Conservation (phyloP, 2,113 vertebrate genomes). For the Tiliqua scincoides region DNA sequence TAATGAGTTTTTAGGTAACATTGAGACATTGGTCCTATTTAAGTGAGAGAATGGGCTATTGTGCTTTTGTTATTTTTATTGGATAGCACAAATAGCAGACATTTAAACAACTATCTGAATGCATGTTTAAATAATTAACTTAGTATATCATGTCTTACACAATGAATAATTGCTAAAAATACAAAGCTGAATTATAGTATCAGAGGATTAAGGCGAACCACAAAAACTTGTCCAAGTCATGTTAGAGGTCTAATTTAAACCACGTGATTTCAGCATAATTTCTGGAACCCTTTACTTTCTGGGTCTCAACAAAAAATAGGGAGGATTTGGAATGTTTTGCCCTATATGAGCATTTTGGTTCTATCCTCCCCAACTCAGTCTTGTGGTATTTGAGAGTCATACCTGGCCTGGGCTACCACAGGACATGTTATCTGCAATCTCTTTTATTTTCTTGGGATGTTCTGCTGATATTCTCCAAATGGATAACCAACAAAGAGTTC, state of each 20-base stretch:
- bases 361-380: constrained; percentile 11
- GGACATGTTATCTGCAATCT: neutral
- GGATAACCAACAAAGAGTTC: neutral
- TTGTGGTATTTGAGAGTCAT: neutral
- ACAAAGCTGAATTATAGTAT: constrained; percentile 52
- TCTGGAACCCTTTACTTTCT: constrained; percentile 26
- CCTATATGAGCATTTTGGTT: neutral
- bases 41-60: constrained; percentile 59
- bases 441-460: neutral
- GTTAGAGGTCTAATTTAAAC: constrained; percentile 35
- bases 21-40: constrained; percentile 25
- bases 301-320: neutral
- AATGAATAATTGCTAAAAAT: constrained; percentile 26
- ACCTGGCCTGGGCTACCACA: neutral
- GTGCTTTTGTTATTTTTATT: constrained; percentile 54
- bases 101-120: constrained; percentile 65
- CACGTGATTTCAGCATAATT: neutral
- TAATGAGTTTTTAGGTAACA: neutral
- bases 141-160: constrained; percentile 33
- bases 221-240: constrained; percentile 36
- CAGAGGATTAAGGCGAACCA: constrained; percentile 42
- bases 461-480: neutral
- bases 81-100: constrained; percentile 55
- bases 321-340: neutral
- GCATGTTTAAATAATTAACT: constrained; percentile 68